Evolutionary conservation across 2,113 vertebrate genomes (phyloP).

Genomic region (Phyllopteryx taeniolatus): DNA sequence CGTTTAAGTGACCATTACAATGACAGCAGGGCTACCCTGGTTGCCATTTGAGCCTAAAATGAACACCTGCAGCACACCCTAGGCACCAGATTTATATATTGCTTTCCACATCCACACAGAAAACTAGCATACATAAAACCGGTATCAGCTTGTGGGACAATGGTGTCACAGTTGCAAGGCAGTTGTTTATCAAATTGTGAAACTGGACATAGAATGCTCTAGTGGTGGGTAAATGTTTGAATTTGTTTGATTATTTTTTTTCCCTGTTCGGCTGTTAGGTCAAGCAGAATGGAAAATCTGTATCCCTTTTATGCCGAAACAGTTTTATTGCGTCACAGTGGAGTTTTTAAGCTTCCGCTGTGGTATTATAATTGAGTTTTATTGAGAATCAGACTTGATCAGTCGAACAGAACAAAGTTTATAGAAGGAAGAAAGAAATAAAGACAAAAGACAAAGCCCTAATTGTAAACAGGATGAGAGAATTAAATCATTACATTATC

Average conservation of each 20-base stretch:
- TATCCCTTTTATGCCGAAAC: too few species aligned
- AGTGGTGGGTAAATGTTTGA: neutral
- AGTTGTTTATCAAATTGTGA: neutral
- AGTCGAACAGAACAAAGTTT: too few species aligned
- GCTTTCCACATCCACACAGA: constrained; percentile 15
- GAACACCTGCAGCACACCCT: constrained; percentile 40
- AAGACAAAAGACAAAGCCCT: too few species aligned
- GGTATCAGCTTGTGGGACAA: neutral
- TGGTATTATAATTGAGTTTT: too few species aligned
- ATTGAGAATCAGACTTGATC: too few species aligned
- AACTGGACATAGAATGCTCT: neutral
- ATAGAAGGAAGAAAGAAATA: too few species aligned
- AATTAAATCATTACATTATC: too few species aligned
- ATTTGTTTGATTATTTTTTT: neutral
- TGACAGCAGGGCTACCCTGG: constrained; percentile 42
- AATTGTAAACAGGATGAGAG: too few species aligned
- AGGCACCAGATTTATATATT: constrained; percentile 30
- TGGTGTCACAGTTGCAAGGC: neutral
- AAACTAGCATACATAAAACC: neutral
- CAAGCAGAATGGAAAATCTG: too few species aligned
- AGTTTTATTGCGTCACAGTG: too few species aligned
- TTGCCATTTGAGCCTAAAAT: constrained; percentile 37
- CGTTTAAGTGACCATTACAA: constrained; percentile 26
- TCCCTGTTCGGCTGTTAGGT: too few species aligned
- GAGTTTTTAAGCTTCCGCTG: too few species aligned